phyloP scores from a whole-genome alignment of 2,113 vertebrate genomes.

The Silurus asotus region DNA sequence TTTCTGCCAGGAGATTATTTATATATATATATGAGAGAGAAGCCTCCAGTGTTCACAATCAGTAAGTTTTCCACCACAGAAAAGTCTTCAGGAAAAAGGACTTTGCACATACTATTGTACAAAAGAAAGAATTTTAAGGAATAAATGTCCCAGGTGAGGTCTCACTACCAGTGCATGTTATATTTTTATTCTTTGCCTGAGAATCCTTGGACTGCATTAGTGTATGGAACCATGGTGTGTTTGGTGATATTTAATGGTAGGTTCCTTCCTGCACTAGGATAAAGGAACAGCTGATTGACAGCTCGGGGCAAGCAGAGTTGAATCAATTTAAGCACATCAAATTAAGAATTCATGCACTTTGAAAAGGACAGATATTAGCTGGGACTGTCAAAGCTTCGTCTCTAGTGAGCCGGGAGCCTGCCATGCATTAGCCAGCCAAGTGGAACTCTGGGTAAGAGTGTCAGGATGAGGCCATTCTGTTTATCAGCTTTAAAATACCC shows the following conservation, averaged over 20 bases:
- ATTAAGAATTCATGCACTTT: conserved; percentile 90
- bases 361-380: conserved; percentile 89
- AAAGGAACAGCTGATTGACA: conserved; percentile 70
- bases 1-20: background rate
- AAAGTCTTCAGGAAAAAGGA: background rate
- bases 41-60: background rate
- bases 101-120: background rate
- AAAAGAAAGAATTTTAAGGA: conserved; percentile 3
- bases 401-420: conserved; percentile 17
- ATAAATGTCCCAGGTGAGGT: background rate
- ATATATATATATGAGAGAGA: background rate
- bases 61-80: background rate
- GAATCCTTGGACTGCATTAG: conserved; percentile 65
- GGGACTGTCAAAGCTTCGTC: conserved; percentile 66
- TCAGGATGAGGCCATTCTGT: conserved; percentile 35
- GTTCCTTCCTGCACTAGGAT: conserved; percentile 46
- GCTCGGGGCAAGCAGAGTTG: conserved; percentile 80
- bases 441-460: conserved; percentile 37
- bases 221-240: conserved; percentile 69
- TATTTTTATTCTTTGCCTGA: conserved; percentile 63
- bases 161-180: background rate
- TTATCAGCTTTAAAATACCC: conserved; percentile 39
- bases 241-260: conserved; percentile 55
- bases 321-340: conserved; percentile 97
- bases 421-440: conserved; percentile 34